Evolutionary conservation across 1,140 invertebrate genomes (phyloP), one percentile per base, ranked within the genome.

Genomic region (Drosophila elegans): DNA sequence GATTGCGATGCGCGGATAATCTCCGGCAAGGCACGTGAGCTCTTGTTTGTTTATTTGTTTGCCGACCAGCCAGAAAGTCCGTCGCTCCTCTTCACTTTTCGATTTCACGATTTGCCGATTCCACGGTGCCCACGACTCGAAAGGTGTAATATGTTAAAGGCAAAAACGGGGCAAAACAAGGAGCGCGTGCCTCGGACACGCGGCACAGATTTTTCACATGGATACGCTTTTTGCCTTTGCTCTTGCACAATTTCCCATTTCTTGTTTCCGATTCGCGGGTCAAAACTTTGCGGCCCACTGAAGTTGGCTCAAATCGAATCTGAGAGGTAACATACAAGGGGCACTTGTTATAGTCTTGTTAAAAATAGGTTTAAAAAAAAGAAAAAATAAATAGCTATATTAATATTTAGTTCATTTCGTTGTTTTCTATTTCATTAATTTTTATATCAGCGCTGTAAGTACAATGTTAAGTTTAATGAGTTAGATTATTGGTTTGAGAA

Each of bases 1-100:
- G 84, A 89, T 89, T 89, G 84, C 63, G 85, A 80, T 90, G 77
- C 84, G 69, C 80, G 80, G 85, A 89, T 89, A 89, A 89, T 89
- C 84, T 72, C 62, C 62, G 46, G 36, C 57, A 41, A 44, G 84
- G 80, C 84, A 89, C 84, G 84, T 89, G 84, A 80, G 77, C 77
- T 13, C 16, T 38, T 81, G 81, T 85, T 80, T 85, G 72, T 77
- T 78, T 74, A 73, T 78, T 89, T 88, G 72, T 72, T 79, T 67
- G 45, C 71, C 80, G 64, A 69, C 66, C 64, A 34, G 5, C 39
- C 66, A 44, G 9, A 32, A 48, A 16, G 16, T 57, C 53, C 41
- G 27, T 39, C 41, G 27, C 49, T 44, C 11, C 39, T 52, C 60
- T 36, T 29, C 16, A 54, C 32, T 42, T 36, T n/a, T 6, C 29